Conservation (phyloP, 64 coral and sea anemone species). For the Montipora foliosa region DNA sequence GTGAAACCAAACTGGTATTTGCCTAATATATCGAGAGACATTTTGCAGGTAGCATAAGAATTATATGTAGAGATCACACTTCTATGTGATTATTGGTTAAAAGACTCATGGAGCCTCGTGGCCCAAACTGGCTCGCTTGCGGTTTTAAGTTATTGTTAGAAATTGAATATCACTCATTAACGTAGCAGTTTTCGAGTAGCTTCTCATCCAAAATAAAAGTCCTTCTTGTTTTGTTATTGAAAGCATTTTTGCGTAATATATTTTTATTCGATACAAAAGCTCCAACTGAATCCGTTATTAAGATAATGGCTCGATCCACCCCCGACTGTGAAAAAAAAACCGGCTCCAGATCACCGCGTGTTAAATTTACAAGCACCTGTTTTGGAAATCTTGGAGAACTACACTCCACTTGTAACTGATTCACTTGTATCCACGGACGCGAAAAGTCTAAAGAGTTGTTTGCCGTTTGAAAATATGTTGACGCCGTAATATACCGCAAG, state of each 20-base stretch:
- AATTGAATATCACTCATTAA: background rate
- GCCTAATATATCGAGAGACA: too few species aligned
- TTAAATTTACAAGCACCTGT: conserved; percentile 24
- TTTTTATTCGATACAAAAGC: background rate
- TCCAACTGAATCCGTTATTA: background rate
- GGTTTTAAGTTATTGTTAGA: background rate
- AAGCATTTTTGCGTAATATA: background rate
- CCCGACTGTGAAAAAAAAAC: conserved; percentile 14
- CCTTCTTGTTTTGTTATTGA: conserved; percentile 17
- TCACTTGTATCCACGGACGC: conserved; percentile 31
- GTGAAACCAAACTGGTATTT: too few species aligned
- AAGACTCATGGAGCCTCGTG: too few species aligned
- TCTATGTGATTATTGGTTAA: too few species aligned
- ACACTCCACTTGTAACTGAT: background rate
- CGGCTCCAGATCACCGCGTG: conserved; percentile 33
- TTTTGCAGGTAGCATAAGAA: too few species aligned
- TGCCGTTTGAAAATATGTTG: conserved; percentile 17
- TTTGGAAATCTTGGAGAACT: background rate
- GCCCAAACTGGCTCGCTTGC: too few species aligned
- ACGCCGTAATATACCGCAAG: background rate
- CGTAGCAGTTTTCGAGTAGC: background rate
- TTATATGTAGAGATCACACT: too few species aligned
- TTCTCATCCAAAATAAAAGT: conserved; percentile 17
- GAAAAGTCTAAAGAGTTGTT: background rate
- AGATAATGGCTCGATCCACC: background rate